Conservation (phyloP, 2,113 vertebrate genomes). For the Prinia subflava region DNA sequence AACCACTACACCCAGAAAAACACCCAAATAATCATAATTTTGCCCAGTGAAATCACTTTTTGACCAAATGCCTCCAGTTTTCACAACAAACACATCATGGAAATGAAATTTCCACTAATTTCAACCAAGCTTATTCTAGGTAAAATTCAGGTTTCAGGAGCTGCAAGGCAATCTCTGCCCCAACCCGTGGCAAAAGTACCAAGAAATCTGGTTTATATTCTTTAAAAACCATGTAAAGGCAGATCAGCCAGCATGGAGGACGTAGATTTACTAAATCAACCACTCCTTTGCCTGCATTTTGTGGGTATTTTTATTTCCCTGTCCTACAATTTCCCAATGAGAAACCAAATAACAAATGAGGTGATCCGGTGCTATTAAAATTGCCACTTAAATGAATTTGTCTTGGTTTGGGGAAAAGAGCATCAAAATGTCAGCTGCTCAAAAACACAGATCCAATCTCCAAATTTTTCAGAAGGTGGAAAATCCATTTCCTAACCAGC, state of each 20-base stretch:
- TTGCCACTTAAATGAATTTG: neutral
- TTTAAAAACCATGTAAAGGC: neutral
- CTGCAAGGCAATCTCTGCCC: neutral
- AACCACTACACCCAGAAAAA: neutral
- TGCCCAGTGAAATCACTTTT: neutral
- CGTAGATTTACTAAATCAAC: neutral
- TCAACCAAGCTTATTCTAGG: neutral
- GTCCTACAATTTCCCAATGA: neutral
- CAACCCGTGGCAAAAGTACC: neutral
- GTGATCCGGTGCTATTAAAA: neutral
- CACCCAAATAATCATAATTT: neutral
- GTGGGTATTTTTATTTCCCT: neutral
- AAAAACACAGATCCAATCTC: neutral
- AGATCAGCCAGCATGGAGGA: neutral
- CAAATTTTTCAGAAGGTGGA: conserved; percentile 25
- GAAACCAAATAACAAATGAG: neutral
- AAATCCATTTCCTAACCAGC: conserved; percentile 66
- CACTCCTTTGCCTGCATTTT: neutral
- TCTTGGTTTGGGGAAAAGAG: neutral
- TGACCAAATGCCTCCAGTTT: neutral
- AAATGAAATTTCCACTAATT: neutral
- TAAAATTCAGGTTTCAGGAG: neutral
- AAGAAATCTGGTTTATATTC: neutral
- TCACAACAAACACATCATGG: neutral
- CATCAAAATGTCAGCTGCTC: neutral